Conservation (phyloP, 2,888 invertebrate species). For the Nezara viridula region DNA sequence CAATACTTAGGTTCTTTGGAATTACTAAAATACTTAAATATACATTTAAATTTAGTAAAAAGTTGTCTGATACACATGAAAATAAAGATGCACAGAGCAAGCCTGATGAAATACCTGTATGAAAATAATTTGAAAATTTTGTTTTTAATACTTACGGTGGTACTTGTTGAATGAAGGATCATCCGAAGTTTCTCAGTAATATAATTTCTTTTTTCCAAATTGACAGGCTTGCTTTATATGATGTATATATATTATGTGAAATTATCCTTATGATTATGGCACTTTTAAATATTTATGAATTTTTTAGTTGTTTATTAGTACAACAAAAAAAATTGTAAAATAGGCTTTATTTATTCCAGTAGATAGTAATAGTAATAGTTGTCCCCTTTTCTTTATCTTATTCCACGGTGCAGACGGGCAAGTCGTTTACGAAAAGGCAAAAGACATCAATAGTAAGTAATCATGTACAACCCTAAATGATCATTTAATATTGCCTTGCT, state of each 20-base stretch:
- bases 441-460: conserved; percentile 90
- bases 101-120: background rate
- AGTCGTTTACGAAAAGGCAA: conserved; percentile 89
- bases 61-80: background rate
- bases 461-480: conserved; percentile 55
- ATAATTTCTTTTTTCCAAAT: background rate
- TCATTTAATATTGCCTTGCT: conserved; percentile 59
- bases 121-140: background rate
- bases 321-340: background rate
- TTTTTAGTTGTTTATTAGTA: background rate
- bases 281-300: conserved; percentile 12
- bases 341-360: conserved; percentile 48
- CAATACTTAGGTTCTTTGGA: too few species aligned
- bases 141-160: too few species aligned
- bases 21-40: too few species aligned
- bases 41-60: background rate
- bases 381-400: conserved; percentile 60
- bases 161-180: too few species aligned
- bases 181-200: too few species aligned
- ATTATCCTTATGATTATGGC: background rate
- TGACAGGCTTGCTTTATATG: background rate
- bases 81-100: background rate
- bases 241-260: conserved; percentile 19
- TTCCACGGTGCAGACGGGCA: conserved; percentile 88
- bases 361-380: conserved; percentile 59